Evolutionary conservation across 2,797 vertebrate species (phyloP).

Genomic region (Perodicticus potto): DNA sequence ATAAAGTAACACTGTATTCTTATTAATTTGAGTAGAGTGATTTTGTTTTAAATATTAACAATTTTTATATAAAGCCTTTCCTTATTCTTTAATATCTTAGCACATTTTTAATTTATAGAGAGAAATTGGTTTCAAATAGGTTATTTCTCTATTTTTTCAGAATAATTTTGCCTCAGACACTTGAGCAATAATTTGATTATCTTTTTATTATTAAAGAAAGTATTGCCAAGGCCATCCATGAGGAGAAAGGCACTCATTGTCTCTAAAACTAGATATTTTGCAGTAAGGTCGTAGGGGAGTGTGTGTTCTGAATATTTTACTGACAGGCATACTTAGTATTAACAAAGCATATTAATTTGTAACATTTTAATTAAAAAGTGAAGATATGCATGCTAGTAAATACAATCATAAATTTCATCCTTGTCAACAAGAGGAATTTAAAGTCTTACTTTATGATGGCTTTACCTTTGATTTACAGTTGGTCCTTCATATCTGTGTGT

Average conservation of each 20-base stretch:
- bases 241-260: slow-evolving; percentile 36
- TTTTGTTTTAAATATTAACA: not conserved
- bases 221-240: not conserved
- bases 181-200: slow-evolving; percentile 22
- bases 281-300: not conserved
- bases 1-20: not conserved
- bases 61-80: not conserved
- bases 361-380: slow-evolving; percentile 58
- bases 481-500: not conserved
- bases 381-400: not conserved
- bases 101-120: slow-evolving; percentile 16
- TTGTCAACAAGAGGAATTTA: not conserved
- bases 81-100: slow-evolving; percentile 4
- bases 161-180: slow-evolving; percentile 5
- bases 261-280: slow-evolving; percentile 4
- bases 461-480: slow-evolving; percentile 22
- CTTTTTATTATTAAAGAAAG: not conserved
- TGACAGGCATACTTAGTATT: not conserved
- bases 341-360: slow-evolving; percentile 15
- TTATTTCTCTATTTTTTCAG: slow-evolving; percentile 47
- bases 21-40: not conserved
- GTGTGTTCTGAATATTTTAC: slow-evolving; percentile 16
- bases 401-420: not conserved
- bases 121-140: slow-evolving; percentile 9
- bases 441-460: not conserved